Percentiles rank a stretch among this genome's conserved stretches.
These are phyloP conservation scores for Agrotis ipsilon DNA, from an alignment of 2,888 invertebrate genomes.

Conservation along the genomic window DNA sequence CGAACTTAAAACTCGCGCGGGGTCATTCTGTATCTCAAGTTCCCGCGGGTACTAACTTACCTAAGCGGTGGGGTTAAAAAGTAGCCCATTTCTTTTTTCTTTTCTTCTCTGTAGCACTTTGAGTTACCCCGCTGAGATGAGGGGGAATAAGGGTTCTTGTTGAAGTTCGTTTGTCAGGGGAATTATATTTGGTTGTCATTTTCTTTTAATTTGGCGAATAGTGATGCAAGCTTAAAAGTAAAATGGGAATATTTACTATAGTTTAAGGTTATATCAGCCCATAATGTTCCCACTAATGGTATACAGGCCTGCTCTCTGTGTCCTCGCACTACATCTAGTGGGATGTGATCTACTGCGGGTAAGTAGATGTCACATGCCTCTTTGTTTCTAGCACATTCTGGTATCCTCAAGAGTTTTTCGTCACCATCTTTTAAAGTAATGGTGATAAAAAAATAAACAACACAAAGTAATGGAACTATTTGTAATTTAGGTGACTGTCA, in stretches of 20 bases:
- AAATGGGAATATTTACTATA: too few relatives aligned
- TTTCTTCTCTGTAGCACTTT: constrained; percentile 38
- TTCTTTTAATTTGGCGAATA: constrained; percentile 30
- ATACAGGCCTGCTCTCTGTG: background rate
- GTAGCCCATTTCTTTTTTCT: constrained; percentile 43
- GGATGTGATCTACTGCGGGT: background rate
- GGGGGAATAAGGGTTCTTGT: constrained; percentile 32
- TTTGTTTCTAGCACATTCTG: too few relatives aligned
- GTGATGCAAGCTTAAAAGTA: background rate
- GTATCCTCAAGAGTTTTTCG: too few relatives aligned
- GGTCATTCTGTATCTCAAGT: constrained; percentile 47
- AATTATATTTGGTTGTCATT: constrained; percentile 36
- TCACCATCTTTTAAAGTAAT: too few relatives aligned
- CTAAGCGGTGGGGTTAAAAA: constrained; percentile 62
- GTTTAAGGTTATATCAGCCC: background rate
- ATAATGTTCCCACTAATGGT: background rate
- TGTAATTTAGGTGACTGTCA: too few relatives aligned
- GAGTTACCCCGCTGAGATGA: constrained; percentile 43
- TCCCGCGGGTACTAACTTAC: constrained; percentile 56
- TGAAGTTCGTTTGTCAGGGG: constrained; percentile 34
- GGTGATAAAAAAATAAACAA: too few relatives aligned
- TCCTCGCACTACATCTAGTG: background rate
- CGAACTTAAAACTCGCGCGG: constrained; percentile 50
- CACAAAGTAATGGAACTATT: too few relatives aligned
- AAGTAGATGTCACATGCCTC: too few relatives aligned